These are phyloP conservation scores for Caenorhabditis wallacei DNA, from an alignment of 2,888 invertebrate genomes.

Conservation along the genomic window DNA sequence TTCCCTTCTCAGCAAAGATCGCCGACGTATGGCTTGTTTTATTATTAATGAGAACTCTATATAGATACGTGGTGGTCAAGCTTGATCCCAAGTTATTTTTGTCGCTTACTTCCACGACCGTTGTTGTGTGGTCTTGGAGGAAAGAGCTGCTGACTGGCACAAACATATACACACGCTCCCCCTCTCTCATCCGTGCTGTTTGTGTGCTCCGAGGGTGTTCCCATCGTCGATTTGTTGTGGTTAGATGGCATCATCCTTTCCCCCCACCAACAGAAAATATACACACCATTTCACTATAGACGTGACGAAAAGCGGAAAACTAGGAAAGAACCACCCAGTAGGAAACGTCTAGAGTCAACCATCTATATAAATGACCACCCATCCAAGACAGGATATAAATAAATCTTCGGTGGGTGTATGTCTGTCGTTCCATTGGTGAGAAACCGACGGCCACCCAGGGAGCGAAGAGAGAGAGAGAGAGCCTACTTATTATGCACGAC, in stretches of 20 bases:
- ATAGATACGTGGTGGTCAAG: conserved; percentile 46
- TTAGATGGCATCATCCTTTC: conserved; percentile 42
- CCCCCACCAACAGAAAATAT: conserved; percentile 28
- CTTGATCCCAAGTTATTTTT: conserved; percentile 49
- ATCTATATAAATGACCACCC: conserved; percentile 29
- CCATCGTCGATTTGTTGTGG: conserved; percentile 59
- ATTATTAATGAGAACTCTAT: conserved; percentile 53
- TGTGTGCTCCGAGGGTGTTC: conserved; percentile 50
- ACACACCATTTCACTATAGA: conserved; percentile 42
- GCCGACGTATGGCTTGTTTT: conserved; percentile 34
- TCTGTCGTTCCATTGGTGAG: conserved; percentile 29
- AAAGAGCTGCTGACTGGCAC: conserved; percentile 52
- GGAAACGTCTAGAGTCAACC: conserved; percentile 16
- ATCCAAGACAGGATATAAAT: conserved; percentile 34
- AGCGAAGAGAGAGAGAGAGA: conserved; percentile 11
- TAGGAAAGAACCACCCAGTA: conserved; percentile 1
- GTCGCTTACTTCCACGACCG: conserved; percentile 24
- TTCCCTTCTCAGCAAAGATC: not conserved
- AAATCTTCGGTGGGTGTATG: conserved; percentile 50
- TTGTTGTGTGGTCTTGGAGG: conserved; percentile 53
- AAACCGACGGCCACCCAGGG: conserved; percentile 41
- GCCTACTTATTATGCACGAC: conserved; percentile 59
- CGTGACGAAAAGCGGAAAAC: conserved; percentile 1
- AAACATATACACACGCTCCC: conserved; percentile 58
- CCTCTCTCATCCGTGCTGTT: conserved; percentile 46